Evolutionary conservation across 2,888 invertebrate species (phyloP), one percentile per base, ranked within the genome.

Genomic region (Sympetrum striolatum): DNA sequence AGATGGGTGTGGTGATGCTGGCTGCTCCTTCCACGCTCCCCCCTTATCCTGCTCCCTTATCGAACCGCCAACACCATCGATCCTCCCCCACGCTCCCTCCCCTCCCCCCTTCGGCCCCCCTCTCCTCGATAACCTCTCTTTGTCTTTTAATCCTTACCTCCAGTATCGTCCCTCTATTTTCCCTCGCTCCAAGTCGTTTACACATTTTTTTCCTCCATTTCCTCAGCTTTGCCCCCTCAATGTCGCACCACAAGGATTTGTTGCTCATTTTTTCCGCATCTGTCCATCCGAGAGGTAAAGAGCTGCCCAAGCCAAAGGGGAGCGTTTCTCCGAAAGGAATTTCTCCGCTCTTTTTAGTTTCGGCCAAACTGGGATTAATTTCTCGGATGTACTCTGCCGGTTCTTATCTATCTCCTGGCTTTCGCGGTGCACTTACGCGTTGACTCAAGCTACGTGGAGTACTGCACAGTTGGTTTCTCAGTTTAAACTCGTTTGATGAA

Each of bases 21-120:
- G 73, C 86, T 35, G n/a, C 81, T 81, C 48, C 58, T 18, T 58
- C 4, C 53, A 31, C 82, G 25, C 86, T 31, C 58, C 58, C 86
- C 60, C 86, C 60, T 86, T 60, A 60, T 60, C 86, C 86, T 14
- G 58, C 86, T 60, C 60, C 60, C 86, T 86, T 86, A 86, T 86
- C 86, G 86, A 86, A 86, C 86, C 86, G 60, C 86, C 86, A 86
- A 53, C 37, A 35, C 86, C 86, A 60, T 64, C 64, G 60, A 64
- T 64, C 64, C 86, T 64, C 37, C 60, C 64, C 58, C 86, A 14
- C 35, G 18, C 31, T 5, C 37, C 15, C 25, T 31, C 81, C 48
- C 14, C 82, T 53, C 58, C 0, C 35, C 53, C 58, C 18, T 12
- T 0, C 44, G 2, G 35, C 82, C 82, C 35, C 58, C 35, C 6